phyloP scores from a whole-genome alignment of 2,888 invertebrate genomes.

The Rhogogaster chlorosoma region DNA sequence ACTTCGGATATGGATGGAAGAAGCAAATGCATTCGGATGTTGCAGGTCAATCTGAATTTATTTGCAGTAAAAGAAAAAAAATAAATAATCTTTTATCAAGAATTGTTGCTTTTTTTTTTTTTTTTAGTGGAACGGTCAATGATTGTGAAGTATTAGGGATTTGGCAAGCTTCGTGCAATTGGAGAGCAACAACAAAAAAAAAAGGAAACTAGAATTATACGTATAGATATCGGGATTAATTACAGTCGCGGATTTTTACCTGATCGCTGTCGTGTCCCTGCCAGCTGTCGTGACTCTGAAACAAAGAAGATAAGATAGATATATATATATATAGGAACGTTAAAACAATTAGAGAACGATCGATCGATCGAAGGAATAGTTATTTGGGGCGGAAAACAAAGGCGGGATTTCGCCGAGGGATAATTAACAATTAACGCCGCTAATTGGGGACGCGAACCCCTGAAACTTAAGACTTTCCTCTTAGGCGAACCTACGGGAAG shows the following conservation, averaged over 20 bases:
- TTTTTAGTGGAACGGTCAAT: background rate
- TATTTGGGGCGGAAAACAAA: constrained; percentile 37
- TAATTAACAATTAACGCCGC: constrained; percentile 47
- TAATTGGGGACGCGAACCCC: constrained; percentile 43
- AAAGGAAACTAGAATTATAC: background rate
- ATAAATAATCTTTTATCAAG: background rate
- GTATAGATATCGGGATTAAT: background rate
- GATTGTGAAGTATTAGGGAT: background rate
- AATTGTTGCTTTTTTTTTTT: background rate
- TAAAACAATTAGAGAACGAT: background rate
- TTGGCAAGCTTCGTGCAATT: constrained; percentile 1
- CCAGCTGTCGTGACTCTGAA: constrained; percentile 83
- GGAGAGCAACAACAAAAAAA: background rate
- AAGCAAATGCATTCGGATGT: background rate
- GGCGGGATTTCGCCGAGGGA: constrained; percentile 34
- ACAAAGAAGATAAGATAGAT: constrained; percentile 69
- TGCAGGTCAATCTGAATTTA: background rate
- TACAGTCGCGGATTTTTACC: constrained; percentile 73
- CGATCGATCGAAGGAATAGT: constrained; percentile 19
- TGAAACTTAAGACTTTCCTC: constrained; percentile 27
- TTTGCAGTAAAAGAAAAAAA: background rate
- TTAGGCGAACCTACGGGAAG: constrained; percentile 17
- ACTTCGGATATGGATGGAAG: constrained; percentile 9
- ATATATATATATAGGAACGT: constrained; percentile 42
- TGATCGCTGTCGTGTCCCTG: constrained; percentile 82